These are phyloP conservation scores for Eristalinus aeneus DNA, from an alignment of 2,888 invertebrate genomes.

Conservation along the genomic window DNA sequence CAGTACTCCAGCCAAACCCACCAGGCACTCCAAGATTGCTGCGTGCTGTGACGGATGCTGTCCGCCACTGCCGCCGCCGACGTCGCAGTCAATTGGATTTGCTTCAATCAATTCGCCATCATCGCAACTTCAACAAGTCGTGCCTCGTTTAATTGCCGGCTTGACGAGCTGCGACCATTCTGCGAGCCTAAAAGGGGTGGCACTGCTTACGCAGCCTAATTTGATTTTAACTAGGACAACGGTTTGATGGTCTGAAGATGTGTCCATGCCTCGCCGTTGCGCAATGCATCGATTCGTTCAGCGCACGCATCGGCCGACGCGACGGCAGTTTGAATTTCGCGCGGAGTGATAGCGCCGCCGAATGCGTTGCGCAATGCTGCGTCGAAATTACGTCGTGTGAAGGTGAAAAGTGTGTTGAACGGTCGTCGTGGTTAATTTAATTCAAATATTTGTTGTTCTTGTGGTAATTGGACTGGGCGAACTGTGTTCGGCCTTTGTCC, in stretches of 20 bases:
- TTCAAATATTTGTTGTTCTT: conserved; percentile 35
- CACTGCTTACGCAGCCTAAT: conserved; percentile 23
- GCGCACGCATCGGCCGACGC: not conserved
- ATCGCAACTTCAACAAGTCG: not conserved
- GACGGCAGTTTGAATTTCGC: not conserved
- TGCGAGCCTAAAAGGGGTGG: not conserved
- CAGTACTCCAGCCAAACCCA: not conserved
- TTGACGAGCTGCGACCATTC: not conserved
- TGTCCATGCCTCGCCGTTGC: conserved; percentile 24
- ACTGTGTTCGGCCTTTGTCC: not conserved
- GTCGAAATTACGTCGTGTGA: conserved; percentile 13
- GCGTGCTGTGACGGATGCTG: not conserved
- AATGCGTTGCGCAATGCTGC: conserved; percentile 5
- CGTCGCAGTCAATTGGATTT: not conserved
- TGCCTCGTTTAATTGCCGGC: not conserved
- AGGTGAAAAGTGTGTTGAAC: conserved; percentile 30
- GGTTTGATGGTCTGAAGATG: conserved; percentile 24
- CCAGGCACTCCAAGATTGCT: not conserved
- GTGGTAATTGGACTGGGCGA: conserved; percentile 9
- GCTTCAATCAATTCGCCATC: not conserved
- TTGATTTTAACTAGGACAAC: conserved; percentile 62
- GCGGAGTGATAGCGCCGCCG: not conserved
- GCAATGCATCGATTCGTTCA: conserved; percentile 3
- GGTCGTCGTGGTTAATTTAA: conserved; percentile 11
- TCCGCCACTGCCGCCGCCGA: no score